Percentiles rank a stretch among this genome's conserved stretches.
Conservation (phyloP, 2,888 invertebrate species). For the Melanchra persicariae region DNA sequence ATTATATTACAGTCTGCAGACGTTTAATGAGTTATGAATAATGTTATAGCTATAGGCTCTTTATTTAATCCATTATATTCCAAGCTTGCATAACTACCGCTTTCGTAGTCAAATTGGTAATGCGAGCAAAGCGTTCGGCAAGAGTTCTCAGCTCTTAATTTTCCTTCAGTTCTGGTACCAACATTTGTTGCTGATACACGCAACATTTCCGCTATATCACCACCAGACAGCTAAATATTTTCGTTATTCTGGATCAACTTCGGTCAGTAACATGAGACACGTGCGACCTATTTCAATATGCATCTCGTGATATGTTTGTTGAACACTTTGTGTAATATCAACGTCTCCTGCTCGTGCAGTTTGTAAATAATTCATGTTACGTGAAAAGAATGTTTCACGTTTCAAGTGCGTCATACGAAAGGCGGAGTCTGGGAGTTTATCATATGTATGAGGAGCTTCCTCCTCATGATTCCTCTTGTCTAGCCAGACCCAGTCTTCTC, state of each 20-base stretch:
- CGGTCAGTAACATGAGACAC: conserved; percentile 34
- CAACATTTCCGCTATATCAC: neutral
- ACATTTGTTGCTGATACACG: neutral
- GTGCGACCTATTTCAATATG: conserved; percentile 61
- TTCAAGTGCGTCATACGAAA: conserved; percentile 27
- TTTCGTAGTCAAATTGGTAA: conserved; percentile 12
- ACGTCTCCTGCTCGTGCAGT: conserved; percentile 62
- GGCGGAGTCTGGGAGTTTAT: conserved; percentile 15
- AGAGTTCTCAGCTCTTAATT: neutral
- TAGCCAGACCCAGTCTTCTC: conserved; percentile 28
- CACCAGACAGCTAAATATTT: neutral
- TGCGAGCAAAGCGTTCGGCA: conserved; percentile 10
- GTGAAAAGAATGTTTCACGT: conserved; percentile 40
- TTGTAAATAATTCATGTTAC: conserved; percentile 60
- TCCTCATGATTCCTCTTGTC: conserved; percentile 4
- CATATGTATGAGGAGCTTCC: conserved; percentile 27
- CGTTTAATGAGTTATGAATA: conserved; percentile 1
- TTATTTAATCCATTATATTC: conserved; percentile 34
- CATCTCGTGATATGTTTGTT: conserved; percentile 50
- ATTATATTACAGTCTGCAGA: conserved; percentile 5
- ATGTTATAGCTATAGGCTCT: neutral
- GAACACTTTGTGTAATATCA: conserved; percentile 50
- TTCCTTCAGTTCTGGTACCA: neutral
- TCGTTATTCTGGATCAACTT: conserved; percentile 15
- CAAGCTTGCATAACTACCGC: conserved; percentile 8